Evolutionary conservation across 2,888 invertebrate genomes (phyloP), one percentile per base, ranked within the genome.

Genomic region (Oligia strigilis): DNA sequence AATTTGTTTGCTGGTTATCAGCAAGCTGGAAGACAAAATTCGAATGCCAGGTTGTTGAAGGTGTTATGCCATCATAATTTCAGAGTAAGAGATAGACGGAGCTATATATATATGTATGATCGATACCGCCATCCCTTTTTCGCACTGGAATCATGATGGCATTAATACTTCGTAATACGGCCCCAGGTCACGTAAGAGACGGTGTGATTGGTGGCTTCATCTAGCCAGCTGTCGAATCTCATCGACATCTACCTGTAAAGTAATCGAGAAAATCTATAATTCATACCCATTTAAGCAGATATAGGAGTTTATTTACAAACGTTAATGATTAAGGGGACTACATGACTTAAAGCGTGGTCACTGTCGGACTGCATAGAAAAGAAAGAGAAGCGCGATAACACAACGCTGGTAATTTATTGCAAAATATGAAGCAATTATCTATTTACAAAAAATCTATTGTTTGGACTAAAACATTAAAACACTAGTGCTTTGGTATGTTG

Each of bases 1-100:
- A 67, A 75, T 72, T 40, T 55, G 49, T 71, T 67, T 58, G 29
- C 29, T 75, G 70, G 49, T n/a, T 75, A 43, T 58, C 2, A 65
- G 80, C 43, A 52, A 52, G 46, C 17, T 58, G 55, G 40, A 14
- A 58, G 29, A 6, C n/a, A 36, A 60, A n/a, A 64, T 49, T 23
- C 13, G 14, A 23, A 19, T 52, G 46, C 6, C 6, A 49, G 49
- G 46, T 8, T 2, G 23, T 58, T 58, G 11, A n/a, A 4, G 58
- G 58, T n/a, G 13, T 60, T 11, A 60, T n/a, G 58, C 11, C 4
- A 58, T 58, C 4, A 1, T 23, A 23, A 58, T 58, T 58, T 6
- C 58, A 58, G 1, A n/a, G 58, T 49, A 4, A 49, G 49, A 49
- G 14, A 49, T 1, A 58, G 58, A 23, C 23, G 9, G 11, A 58